Conservation (phyloP, 2,888 invertebrate genomes). For the Hyalella azteca region DNA sequence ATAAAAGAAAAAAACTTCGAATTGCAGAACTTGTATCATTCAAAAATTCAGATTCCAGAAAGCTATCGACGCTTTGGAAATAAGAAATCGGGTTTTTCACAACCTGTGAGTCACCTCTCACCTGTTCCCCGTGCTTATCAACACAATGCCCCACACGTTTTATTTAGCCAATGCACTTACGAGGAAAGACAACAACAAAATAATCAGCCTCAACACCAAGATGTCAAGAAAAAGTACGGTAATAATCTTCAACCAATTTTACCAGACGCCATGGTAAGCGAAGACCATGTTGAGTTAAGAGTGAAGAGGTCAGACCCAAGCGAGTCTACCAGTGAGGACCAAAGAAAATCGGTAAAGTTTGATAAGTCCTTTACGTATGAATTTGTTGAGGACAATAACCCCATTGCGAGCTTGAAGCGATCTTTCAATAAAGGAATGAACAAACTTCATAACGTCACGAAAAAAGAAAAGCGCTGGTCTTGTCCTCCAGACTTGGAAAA, state of each 20-base stretch:
- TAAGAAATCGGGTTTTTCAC: no score
- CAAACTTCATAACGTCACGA: background rate
- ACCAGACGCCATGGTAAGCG: background rate
- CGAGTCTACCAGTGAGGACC: background rate
- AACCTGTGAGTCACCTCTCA: background rate
- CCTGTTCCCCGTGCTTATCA: background rate
- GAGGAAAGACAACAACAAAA: background rate
- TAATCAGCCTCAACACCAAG: background rate
- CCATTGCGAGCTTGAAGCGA: background rate
- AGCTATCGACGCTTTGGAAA: no score
- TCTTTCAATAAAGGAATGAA: conserved; percentile 31
- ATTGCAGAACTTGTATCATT: no score
- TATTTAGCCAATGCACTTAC: background rate
- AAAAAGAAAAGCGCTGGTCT: background rate
- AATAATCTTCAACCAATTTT: background rate
- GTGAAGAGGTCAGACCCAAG: background rate
- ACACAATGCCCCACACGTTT: background rate
- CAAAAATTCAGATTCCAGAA: no score
- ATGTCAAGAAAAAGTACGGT: background rate
- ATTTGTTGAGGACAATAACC: background rate
- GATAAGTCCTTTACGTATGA: conserved; percentile 32
- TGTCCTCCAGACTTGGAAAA: background rate
- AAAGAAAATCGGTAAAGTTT: conserved; percentile 36
- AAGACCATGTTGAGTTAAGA: background rate
- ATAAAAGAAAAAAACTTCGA: no score